A percentile compares a stretch with the other conserved stretches of the same genome.
phyloP scores from a whole-genome alignment of 2,113 vertebrate species.

The Zosterops borbonicus region DNA sequence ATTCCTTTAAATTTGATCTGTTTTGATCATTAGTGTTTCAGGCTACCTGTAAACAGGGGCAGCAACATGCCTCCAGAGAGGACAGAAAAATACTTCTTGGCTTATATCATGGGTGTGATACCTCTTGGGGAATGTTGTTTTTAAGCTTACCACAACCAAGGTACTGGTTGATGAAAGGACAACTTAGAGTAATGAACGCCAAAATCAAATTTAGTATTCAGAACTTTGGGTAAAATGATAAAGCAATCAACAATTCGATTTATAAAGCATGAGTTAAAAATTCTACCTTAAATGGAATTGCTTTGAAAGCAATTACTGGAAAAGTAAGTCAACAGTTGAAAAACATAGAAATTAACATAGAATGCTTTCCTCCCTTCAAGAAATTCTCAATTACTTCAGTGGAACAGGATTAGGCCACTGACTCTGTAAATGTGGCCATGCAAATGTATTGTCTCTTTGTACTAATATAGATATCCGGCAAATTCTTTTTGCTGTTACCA shows the following conservation, averaged over 20 bases:
- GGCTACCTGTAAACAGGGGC: slow-evolving; percentile 71
- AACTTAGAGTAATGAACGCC: background rate
- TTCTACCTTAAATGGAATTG: background rate
- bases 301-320: background rate
- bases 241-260: background rate
- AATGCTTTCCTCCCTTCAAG: background rate
- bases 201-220: background rate
- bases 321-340: background rate
- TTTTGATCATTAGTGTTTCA: slow-evolving; percentile 69
- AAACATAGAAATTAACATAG: background rate
- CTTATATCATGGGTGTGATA: slow-evolving; percentile 12
- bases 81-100: slow-evolving; percentile 11
- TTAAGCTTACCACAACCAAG: slow-evolving; percentile 50
- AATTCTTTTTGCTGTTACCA: slow-evolving; percentile 18
- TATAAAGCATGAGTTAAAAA: background rate
- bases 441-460: background rate
- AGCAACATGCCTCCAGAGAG: slow-evolving; percentile 43
- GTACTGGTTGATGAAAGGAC: slow-evolving; percentile 2
- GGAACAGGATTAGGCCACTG: background rate
- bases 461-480: slow-evolving; percentile 1
- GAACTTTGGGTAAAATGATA: background rate
- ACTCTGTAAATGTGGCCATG: background rate
- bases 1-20: background rate
- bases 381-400: background rate
- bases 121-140: slow-evolving; percentile 74